Base-by-base conservation (phyloP, 2,797 vertebrate genomes). In the Caiman crocodilus region DNA sequence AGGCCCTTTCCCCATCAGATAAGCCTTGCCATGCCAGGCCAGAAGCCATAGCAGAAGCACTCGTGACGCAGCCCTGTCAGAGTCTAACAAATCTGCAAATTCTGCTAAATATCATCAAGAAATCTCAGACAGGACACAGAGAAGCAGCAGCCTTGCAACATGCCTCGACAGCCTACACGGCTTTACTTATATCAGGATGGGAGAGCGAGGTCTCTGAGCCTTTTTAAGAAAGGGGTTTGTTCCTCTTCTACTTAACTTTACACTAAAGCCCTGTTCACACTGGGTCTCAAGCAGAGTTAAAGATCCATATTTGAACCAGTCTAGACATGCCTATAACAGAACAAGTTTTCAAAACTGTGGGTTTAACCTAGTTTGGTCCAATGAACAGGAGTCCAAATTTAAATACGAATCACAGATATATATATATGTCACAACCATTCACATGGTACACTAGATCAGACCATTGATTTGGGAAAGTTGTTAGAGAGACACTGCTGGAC, bases 151-250 rank as follows among this genome's bases (percentile, higher is more conserved):
- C 42, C 42, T 50, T 50, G 81, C 76, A 88, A 56, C 21, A 30
- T 83, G 26, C 82, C 84, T 87, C 95, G 69, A 58, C 7, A 89
- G 76, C 61, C 80, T 90, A 94, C 84, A 82, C 18, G 84, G 91
- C 32, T 14, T 15, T 23, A 89, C 64, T 90, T 89, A 76, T 26
- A 50, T 14, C 23, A 75, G 74, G 81, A 81, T 75, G 74, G 84
- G 76, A 82, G 56, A 93, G 91, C 69, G 85, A 26, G 7, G 64
- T 57, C 85, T 74, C 30, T 32, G 75, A 75, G 61, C 56, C 83
- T 73, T 79, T 71, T 79, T 77, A 23, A 83, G 85, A 92, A 76
- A 17, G 26, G 23, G 86, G 87, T 71, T 56, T 50, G 59, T 85
- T 67, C 18, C 21, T 35, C 83, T 63, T 3, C 69, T 60, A 28